Conservation (phyloP, 1,140 invertebrate species). For the Schlechtendalia chinensis region DNA sequence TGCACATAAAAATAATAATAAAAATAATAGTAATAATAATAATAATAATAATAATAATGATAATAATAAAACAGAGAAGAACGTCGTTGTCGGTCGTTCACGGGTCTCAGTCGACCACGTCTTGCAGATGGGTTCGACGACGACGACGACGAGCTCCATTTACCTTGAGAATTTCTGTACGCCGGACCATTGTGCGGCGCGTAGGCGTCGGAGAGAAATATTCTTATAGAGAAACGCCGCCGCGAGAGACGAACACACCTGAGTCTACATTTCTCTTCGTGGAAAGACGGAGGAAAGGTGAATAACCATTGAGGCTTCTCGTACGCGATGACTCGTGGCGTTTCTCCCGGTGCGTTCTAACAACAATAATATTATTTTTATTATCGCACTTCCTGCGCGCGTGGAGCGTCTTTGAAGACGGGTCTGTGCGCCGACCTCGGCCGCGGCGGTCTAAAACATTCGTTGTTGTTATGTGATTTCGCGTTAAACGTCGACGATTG, state of each 20-base stretch:
- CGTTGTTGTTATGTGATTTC: neutral
- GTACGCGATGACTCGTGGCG: conserved; percentile 1
- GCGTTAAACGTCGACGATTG: neutral
- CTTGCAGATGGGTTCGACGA: conserved; percentile 10
- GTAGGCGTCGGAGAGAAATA: conserved; percentile 36
- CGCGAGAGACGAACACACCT: conserved; percentile 10
- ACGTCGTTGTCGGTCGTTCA: neutral
- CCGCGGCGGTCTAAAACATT: neutral
- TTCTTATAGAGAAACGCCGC: neutral
- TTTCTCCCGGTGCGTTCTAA: neutral
- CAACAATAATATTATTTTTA: neutral
- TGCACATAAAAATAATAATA: neutral
- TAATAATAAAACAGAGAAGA: neutral
- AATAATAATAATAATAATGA: conserved; percentile 16
- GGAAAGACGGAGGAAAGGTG: conserved; percentile 34
- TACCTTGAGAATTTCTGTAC: conserved; percentile 41
- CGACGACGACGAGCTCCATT: conserved; percentile 18
- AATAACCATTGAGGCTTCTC: conserved; percentile 23
- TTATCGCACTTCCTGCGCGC: conserved; percentile 11
- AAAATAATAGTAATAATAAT: neutral
- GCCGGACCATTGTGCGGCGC: conserved; percentile 22
- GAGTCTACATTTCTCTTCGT: neutral
- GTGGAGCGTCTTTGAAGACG: neutral
- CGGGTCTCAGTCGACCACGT: neutral
- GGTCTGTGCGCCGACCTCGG: neutral